Percentiles rank a stretch among this genome's conserved stretches.
These are phyloP conservation scores for Aythya fuligula DNA, from an alignment of 2,797 vertebrate species.

Conservation along the genomic window DNA sequence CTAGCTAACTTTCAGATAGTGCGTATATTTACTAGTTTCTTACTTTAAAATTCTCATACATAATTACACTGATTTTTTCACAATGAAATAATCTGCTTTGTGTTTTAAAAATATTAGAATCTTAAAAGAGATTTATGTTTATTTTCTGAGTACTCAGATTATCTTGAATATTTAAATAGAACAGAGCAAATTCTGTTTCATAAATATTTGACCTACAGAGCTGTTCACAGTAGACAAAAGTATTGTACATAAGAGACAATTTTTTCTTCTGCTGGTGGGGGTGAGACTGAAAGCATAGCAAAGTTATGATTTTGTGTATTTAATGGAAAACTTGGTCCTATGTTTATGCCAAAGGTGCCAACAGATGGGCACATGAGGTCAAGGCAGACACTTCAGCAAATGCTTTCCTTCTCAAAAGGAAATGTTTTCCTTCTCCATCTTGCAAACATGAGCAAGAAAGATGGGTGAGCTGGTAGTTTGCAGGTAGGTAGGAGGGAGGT, in stretches of 20 bases:
- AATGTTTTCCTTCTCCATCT: neutral
- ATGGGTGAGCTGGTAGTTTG: neutral
- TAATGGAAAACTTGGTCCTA: neutral
- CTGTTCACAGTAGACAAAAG: neutral
- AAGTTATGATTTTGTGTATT: neutral
- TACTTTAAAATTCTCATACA: neutral
- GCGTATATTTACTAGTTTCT: conserved; percentile 17
- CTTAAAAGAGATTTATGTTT: neutral
- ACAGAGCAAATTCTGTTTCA: neutral
- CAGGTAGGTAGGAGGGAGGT: neutral
- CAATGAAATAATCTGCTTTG: neutral
- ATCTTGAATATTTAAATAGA: neutral
- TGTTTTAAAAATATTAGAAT: neutral
- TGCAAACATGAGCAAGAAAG: neutral
- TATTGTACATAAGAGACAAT: neutral
- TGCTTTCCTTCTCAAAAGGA: neutral
- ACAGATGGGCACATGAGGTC: neutral
- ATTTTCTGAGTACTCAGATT: neutral
- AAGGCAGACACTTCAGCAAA: neutral
- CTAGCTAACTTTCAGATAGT: neutral
- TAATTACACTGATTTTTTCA: neutral
- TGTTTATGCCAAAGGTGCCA: neutral
- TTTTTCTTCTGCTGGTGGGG: neutral
- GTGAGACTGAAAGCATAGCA: neutral
- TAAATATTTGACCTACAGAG: neutral